Conservation (phyloP, 2,888 invertebrate genomes). For the Acrobasis repandana region DNA sequence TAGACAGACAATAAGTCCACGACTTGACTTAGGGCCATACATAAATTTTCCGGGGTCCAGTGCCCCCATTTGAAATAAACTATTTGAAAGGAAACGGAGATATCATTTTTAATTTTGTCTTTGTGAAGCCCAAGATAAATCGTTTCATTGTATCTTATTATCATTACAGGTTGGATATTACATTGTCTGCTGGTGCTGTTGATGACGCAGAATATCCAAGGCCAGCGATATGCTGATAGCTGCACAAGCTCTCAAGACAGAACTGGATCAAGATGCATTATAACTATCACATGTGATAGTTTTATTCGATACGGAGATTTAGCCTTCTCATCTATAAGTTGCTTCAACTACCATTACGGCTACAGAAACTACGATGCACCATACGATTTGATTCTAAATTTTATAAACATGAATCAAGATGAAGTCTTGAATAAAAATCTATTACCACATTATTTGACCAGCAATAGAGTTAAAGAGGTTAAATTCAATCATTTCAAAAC, state of each 20-base stretch:
- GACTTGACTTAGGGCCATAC: no score
- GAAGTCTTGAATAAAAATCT: neutral
- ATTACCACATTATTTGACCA: neutral
- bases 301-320: neutral
- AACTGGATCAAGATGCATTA: neutral
- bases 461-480: neutral
- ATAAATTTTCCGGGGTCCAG: no score
- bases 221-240: neutral
- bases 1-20: no score
- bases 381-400: neutral
- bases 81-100: no score
- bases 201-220: neutral
- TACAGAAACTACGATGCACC: slow-evolving; percentile 1
- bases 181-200: neutral
- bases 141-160: no score
- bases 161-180: neutral
- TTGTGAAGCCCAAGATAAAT: no score
- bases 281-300: slow-evolving; percentile 1
- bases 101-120: no score
- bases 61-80: no score
- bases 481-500: slow-evolving; percentile 1
- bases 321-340: neutral
- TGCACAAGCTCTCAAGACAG: slow-evolving; percentile 1
- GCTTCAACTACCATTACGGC: slow-evolving; percentile 1
- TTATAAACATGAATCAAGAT: neutral